Evolutionary conservation across 2,888 invertebrate species (phyloP).

Genomic region (Drosophila glabriapex): DNA sequence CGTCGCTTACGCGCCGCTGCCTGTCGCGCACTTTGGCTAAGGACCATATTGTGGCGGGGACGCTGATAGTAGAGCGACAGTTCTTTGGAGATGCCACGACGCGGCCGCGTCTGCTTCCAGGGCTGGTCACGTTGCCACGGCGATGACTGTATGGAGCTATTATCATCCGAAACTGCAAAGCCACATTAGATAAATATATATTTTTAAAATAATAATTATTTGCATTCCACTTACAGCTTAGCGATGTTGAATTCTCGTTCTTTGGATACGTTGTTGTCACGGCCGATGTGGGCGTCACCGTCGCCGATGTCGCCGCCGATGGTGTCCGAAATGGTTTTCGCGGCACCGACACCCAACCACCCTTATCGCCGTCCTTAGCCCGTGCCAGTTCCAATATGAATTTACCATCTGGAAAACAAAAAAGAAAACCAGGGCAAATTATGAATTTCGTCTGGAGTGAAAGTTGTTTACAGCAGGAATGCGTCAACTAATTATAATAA

Average conservation of each 20-base stretch:
- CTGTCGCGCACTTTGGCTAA: slow-evolving; percentile 72
- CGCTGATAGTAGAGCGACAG: slow-evolving; percentile 88
- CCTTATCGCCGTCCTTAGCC: slow-evolving; percentile 91
- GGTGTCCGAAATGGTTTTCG: slow-evolving; percentile 95
- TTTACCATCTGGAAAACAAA: slow-evolving; percentile 91
- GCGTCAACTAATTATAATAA: neutral
- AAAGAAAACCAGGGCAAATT: neutral
- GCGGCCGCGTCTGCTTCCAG: slow-evolving; percentile 93
- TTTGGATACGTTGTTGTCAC: slow-evolving; percentile 86
- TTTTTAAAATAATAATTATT: neutral
- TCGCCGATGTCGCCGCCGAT: slow-evolving; percentile 87
- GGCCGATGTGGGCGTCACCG: slow-evolving; percentile 87
- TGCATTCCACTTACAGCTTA: slow-evolving; percentile 88
- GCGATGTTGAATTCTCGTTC: slow-evolving; percentile 91
- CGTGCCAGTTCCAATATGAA: slow-evolving; percentile 94
- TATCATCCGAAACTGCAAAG: slow-evolving; percentile 92
- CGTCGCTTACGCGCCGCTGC: slow-evolving; percentile 87
- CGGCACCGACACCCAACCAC: slow-evolving; percentile 95
- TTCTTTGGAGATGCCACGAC: slow-evolving; percentile 90
- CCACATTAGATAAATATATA: slow-evolving; percentile 32
- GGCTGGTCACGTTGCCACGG: slow-evolving; percentile 96
- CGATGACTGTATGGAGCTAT: slow-evolving; percentile 95
- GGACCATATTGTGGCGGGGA: slow-evolving; percentile 72
- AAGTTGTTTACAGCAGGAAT: neutral
- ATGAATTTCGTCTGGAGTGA: neutral